Conservation (phyloP, 53 echinoderm and acorn worm genomes). For the Luidia sarsii region DNA sequence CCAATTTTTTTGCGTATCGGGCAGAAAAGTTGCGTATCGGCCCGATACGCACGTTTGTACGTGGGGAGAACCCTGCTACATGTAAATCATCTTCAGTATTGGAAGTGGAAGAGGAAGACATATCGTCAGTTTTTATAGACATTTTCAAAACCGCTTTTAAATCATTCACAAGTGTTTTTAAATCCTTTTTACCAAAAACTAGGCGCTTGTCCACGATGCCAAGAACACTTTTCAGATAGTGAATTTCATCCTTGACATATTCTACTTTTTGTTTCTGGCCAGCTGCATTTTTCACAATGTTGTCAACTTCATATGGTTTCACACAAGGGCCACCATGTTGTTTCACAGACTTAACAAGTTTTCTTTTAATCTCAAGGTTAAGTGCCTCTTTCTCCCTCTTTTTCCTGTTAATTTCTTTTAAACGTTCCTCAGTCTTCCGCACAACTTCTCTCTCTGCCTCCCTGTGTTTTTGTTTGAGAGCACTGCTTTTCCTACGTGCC, state of each 20-base stretch:
- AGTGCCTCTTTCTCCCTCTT: constrained; percentile 30
- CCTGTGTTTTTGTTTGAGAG: background rate
- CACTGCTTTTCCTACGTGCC: background rate
- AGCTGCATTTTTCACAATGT: background rate
- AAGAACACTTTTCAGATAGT: constrained; percentile 15
- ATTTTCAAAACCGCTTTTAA: constrained; percentile 2
- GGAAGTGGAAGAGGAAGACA: too few species aligned
- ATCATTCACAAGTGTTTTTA: background rate
- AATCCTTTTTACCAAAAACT: constrained; percentile 2
- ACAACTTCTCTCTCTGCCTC: constrained; percentile 29
- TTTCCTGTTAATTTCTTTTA: constrained; percentile 17
- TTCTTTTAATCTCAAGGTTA: background rate
- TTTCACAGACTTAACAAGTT: constrained; percentile 15
- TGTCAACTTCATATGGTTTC: background rate
- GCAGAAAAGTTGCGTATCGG: too few species aligned
- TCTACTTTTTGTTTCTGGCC: background rate
- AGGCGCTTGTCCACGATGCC: constrained; percentile 19
- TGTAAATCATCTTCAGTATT: too few species aligned
- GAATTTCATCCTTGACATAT: background rate
- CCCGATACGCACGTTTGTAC: too few species aligned
- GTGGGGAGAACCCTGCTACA: too few species aligned
- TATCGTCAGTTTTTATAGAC: too few species aligned
- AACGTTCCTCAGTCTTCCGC: constrained; percentile 20
- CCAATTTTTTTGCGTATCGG: too few species aligned
- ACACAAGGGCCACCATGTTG: constrained; percentile 40